These are phyloP conservation scores for Corynorhinus townsendii DNA, from an alignment of 2,113 vertebrate genomes.

Conservation along the genomic window DNA sequence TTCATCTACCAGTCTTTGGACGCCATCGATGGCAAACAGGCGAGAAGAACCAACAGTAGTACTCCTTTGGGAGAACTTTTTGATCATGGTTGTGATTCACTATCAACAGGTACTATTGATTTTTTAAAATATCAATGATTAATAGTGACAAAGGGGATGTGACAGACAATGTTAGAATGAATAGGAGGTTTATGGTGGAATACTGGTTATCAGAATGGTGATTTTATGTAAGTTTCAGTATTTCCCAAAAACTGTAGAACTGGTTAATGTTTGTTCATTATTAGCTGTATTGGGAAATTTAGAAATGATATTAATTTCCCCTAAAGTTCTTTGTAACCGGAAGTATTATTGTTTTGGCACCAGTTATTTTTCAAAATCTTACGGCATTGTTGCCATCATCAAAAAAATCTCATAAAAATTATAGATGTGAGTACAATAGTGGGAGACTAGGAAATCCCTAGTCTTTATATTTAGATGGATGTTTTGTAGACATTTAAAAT, in stretches of 20 bases:
- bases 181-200: background rate
- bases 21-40: conserved; percentile 98
- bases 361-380: conserved; percentile 27
- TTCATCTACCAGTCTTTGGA: conserved; percentile 98
- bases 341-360: background rate
- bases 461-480: conserved; percentile 26
- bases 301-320: conserved; percentile 23
- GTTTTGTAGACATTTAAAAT: background rate
- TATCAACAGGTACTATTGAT: conserved; percentile 91
- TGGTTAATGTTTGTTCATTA: conserved; percentile 42
- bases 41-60: conserved; percentile 96
- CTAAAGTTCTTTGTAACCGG: background rate
- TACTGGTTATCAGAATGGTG: background rate
- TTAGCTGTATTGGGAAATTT: conserved; percentile 24
- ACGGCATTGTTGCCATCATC: background rate
- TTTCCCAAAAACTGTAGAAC: background rate
- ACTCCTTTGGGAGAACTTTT: conserved; percentile 97
- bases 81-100: conserved; percentile 98
- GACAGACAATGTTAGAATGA: conserved; percentile 3
- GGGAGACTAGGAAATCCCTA: background rate
- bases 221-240: conserved; percentile 31
- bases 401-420: conserved; percentile 5
- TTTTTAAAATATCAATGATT: conserved; percentile 27
- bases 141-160: conserved; percentile 7
- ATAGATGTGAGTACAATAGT: background rate